Conservation (phyloP, 2,888 invertebrate species). For the Xylophagus ater region DNA sequence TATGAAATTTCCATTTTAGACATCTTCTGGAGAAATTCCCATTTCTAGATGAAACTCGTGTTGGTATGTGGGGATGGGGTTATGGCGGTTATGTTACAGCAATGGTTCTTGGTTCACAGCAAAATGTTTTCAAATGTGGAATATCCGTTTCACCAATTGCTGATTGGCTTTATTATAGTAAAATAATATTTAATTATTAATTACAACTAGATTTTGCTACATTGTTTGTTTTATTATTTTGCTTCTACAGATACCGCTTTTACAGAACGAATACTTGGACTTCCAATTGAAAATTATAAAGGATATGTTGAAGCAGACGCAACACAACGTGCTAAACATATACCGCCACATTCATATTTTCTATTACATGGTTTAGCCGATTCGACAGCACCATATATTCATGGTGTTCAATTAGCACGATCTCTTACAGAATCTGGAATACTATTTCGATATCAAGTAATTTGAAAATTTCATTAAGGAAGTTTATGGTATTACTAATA, state of each 20-base stretch:
- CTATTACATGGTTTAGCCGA: constrained; percentile 90
- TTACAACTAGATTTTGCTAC: background rate
- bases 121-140: constrained; percentile 83
- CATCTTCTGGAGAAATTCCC: constrained; percentile 69
- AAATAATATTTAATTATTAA: constrained; percentile 32
- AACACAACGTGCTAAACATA: constrained; percentile 75
- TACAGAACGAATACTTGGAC: constrained; percentile 86
- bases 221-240: constrained; percentile 3
- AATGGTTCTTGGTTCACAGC: constrained; percentile 78
- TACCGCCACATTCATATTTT: constrained; percentile 78
- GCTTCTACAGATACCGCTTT: constrained; percentile 72
- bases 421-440: constrained; percentile 79
- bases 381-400: constrained; percentile 85
- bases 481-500: no score
- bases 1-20: constrained; percentile 34
- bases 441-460: constrained; percentile 85
- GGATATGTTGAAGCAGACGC: constrained; percentile 89
- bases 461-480: background rate
- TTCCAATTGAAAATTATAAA: constrained; percentile 76
- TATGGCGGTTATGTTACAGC: constrained; percentile 91
- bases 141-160: constrained; percentile 90
- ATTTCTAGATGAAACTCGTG: constrained; percentile 75
- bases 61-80: constrained; percentile 95
- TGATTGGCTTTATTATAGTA: constrained; percentile 93
- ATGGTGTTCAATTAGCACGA: constrained; percentile 79